Conservation (phyloP, 2,797 vertebrate species). For the Prionace glauca region DNA sequence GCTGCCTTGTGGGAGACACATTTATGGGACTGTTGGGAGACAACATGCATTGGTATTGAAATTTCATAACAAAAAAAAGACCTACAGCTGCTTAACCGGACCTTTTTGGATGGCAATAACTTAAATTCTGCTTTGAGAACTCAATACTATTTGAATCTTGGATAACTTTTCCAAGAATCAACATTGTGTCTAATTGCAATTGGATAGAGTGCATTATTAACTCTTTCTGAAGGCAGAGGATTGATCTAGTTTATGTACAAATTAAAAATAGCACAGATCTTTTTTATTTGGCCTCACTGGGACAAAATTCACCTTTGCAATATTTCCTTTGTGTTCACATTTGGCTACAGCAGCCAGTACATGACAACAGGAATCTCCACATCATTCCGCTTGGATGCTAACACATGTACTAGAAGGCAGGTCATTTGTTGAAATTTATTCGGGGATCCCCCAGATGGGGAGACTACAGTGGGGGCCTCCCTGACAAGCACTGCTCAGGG, state of each 20-base stretch:
- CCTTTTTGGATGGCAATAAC: neutral
- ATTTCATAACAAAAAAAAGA: conserved; percentile 57
- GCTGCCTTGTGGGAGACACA: conserved; percentile 57
- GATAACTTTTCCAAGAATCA: neutral
- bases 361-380: neutral
- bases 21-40: conserved; percentile 67
- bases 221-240: neutral
- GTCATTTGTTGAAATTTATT: conserved; percentile 11
- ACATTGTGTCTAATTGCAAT: conserved; percentile 17
- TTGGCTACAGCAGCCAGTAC: neutral
- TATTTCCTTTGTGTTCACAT: neutral
- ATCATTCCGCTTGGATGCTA: neutral
- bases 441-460: neutral
- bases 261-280: neutral
- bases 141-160: neutral
- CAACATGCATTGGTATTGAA: conserved; percentile 63
- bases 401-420: neutral
- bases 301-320: neutral
- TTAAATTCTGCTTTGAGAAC: neutral
- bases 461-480: neutral
- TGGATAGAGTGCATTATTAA: neutral
- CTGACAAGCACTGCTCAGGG: neutral
- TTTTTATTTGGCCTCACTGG: neutral
- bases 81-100: neutral
- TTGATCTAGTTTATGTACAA: neutral